Evolutionary conservation across 2,797 vertebrate genomes (phyloP).

Genomic region (Sternarchorhynchus goeldii): DNA sequence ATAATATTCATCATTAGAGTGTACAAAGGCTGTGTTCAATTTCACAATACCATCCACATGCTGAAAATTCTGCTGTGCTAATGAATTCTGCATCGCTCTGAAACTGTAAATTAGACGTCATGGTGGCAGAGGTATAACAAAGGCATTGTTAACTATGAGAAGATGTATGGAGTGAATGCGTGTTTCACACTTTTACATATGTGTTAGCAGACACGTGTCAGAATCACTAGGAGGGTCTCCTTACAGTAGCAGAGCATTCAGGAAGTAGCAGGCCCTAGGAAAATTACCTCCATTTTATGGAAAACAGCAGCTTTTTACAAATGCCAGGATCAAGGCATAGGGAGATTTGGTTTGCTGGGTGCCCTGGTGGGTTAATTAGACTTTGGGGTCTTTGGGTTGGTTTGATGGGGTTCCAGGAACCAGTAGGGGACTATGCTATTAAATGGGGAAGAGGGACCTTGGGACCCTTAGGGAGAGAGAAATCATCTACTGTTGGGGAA

Average conservation of each 20-base stretch:
- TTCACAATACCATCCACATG: background rate
- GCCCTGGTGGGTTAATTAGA: constrained; percentile 57
- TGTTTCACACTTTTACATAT: constrained; percentile 10
- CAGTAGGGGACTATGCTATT: constrained; percentile 49
- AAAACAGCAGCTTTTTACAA: constrained; percentile 44
- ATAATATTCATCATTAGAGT: too few relatives aligned
- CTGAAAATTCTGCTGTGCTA: background rate
- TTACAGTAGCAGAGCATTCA: constrained; percentile 40
- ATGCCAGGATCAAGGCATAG: constrained; percentile 55
- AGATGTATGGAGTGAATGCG: background rate
- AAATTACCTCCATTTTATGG: constrained; percentile 53
- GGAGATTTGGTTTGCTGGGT: constrained; percentile 41
- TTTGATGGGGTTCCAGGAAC: constrained; percentile 59
- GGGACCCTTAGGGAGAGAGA: constrained; percentile 37
- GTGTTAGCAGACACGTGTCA: constrained; percentile 30
- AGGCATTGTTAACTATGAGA: constrained; percentile 7
- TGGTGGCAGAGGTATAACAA: constrained; percentile 31
- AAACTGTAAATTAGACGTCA: constrained; percentile 28
- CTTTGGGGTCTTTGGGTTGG: constrained; percentile 45
- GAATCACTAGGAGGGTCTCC: constrained; percentile 24
- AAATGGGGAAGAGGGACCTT: constrained; percentile 45
- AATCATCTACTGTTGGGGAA: constrained; percentile 33
- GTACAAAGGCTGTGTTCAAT: too few relatives aligned
- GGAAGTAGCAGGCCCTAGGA: constrained; percentile 32
- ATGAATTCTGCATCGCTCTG: constrained; percentile 7